Conservation (phyloP, 1,140 invertebrate genomes). For the Drosophila santomea region DNA sequence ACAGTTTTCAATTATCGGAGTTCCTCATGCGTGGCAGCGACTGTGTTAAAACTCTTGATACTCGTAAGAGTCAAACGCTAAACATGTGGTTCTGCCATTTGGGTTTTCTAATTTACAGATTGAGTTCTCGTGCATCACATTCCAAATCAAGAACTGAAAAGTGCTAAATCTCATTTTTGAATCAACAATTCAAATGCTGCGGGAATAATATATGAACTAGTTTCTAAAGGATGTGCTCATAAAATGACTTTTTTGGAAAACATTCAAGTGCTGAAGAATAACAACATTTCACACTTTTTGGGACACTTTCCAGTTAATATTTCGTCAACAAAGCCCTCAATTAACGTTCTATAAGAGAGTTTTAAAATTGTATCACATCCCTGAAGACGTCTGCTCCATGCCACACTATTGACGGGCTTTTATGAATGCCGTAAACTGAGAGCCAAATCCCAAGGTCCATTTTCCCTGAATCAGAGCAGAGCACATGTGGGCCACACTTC, state of each 20-base stretch:
- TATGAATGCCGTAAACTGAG: slow-evolving; percentile 26
- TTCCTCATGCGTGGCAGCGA: slow-evolving; percentile 51
- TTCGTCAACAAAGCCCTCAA: slow-evolving; percentile 47
- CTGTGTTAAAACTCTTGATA: slow-evolving; percentile 36
- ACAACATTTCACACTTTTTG: slow-evolving; percentile 16
- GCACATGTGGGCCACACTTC: slow-evolving; percentile 34
- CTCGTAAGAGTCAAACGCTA: background rate
- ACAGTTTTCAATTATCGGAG: slow-evolving; percentile 78
- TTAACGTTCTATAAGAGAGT: slow-evolving; percentile 31
- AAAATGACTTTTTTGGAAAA: background rate
- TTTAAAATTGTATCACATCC: slow-evolving; percentile 4
- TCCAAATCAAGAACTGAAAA: background rate
- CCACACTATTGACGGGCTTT: slow-evolving; percentile 30
- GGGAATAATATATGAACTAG: background rate
- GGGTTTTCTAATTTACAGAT: slow-evolving; percentile 18
- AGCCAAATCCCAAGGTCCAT: slow-evolving; percentile 4
- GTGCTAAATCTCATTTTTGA: background rate
- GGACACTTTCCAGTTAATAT: slow-evolving; percentile 45
- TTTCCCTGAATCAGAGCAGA: slow-evolving; percentile 10
- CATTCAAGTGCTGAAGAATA: background rate
- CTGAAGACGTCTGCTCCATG: background rate
- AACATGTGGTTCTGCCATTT: background rate
- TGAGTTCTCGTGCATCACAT: background rate
- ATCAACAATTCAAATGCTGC: background rate
- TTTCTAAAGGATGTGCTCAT: background rate